Percentiles rank a stretch among this genome's conserved stretches.
These are phyloP conservation scores for Protula sp. DNA, from an alignment of 2,888 invertebrate species.

Conservation along the genomic window DNA sequence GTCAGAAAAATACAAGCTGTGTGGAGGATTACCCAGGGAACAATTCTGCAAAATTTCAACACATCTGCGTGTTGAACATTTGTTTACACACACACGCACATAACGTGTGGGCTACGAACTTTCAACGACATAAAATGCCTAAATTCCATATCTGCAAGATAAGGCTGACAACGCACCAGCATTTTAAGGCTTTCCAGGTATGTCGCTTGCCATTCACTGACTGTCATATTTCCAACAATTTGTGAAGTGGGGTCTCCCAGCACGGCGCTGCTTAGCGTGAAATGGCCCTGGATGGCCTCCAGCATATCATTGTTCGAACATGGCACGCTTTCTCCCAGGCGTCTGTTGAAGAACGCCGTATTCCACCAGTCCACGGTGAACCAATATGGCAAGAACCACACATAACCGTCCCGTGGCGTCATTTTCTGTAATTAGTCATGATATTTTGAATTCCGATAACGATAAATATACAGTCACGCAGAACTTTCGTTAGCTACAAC, in stretches of 20 bases:
- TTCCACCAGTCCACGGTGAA: conserved; percentile 48
- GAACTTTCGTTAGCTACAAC: too few species aligned
- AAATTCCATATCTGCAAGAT: too few species aligned
- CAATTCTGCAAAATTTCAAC: too few species aligned
- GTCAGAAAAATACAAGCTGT: too few species aligned
- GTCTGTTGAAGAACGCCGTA: conserved; percentile 55
- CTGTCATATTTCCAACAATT: conserved; percentile 60
- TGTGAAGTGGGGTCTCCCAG: conserved; percentile 62
- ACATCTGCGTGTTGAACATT: too few species aligned
- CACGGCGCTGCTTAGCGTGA: conserved; percentile 66
- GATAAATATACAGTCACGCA: too few species aligned
- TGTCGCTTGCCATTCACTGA: conserved; percentile 61
- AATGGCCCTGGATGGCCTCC: conserved; percentile 68
- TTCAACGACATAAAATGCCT: too few species aligned
- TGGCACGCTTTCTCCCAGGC: conserved; percentile 54
- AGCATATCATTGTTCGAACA: conserved; percentile 62
- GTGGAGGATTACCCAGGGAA: too few species aligned
- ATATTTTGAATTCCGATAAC: too few species aligned
- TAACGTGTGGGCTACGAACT: too few species aligned
- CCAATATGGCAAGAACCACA: conserved; percentile 82
- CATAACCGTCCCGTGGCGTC: conserved; percentile 63
- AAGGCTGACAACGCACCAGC: too few species aligned
- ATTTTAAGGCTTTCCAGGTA: conserved; percentile 30
- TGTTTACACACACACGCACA: too few species aligned
- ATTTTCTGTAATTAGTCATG: conserved; percentile 45